These are phyloP conservation scores for Scarus forsteni DNA, from an alignment of 2,797 vertebrate species.

Conservation along the genomic window DNA sequence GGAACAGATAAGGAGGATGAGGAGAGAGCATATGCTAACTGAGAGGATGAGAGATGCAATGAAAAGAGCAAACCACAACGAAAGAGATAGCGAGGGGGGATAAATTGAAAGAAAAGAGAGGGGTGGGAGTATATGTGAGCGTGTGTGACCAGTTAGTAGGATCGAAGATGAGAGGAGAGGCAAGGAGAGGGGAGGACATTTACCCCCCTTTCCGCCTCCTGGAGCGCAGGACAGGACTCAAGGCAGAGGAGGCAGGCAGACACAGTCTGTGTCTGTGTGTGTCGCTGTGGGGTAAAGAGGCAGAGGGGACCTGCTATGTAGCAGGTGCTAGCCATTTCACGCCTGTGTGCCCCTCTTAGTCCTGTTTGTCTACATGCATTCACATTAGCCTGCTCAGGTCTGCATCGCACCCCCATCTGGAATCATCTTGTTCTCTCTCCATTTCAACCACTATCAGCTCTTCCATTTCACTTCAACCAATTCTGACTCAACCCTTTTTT, in stretches of 20 bases:
- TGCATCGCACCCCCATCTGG: slow-evolving; percentile 61
- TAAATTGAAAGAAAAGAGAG: slow-evolving; percentile 46
- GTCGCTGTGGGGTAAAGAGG: slow-evolving; percentile 62
- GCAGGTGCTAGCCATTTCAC: slow-evolving; percentile 84
- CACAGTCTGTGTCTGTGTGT: slow-evolving; percentile 27
- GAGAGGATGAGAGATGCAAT: slow-evolving; percentile 69
- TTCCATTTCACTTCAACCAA: slow-evolving; percentile 25
- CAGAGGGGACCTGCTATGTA: slow-evolving; percentile 67
- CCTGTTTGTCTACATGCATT: slow-evolving; percentile 73
- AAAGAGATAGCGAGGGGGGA: slow-evolving; percentile 55
- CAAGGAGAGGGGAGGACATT: slow-evolving; percentile 65
- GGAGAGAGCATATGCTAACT: slow-evolving; percentile 69
- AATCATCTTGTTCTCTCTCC: slow-evolving; percentile 38
- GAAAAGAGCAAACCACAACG: slow-evolving; percentile 65
- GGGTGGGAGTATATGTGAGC: slow-evolving; percentile 28
- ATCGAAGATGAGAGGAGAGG: slow-evolving; percentile 66
- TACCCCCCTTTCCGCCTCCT: slow-evolving; percentile 54
- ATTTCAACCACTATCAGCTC: slow-evolving; percentile 12
- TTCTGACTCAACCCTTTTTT: background rate
- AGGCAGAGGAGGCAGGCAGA: slow-evolving; percentile 50
- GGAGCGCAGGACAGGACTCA: slow-evolving; percentile 58
- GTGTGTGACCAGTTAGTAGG: slow-evolving; percentile 67
- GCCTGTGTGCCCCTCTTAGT: slow-evolving; percentile 78
- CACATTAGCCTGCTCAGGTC: slow-evolving; percentile 67
- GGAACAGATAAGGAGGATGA: slow-evolving; percentile 72